These are phyloP conservation scores for Pollimyrus isidori DNA, from an alignment of 2,113 vertebrate genomes.

Conservation along the genomic window DNA sequence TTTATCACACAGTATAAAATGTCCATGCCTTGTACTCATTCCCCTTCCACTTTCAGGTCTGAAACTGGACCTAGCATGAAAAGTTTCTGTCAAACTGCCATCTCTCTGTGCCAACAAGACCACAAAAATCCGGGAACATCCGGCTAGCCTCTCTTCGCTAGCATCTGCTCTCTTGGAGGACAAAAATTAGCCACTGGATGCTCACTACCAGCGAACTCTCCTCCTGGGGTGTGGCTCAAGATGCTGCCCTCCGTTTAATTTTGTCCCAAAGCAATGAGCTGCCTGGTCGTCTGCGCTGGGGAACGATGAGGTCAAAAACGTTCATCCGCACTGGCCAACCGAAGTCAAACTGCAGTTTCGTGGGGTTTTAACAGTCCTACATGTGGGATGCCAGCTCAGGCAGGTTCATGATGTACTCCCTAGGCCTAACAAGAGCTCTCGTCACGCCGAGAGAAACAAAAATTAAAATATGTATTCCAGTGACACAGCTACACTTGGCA, in stretches of 20 bases:
- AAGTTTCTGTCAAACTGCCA: constrained; percentile 73
- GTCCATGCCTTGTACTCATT: constrained; percentile 80
- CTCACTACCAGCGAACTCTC: constrained; percentile 85
- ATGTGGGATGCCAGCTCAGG: constrained; percentile 38
- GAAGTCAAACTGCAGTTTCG: constrained; percentile 71
- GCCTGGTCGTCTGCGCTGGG: constrained; percentile 92
- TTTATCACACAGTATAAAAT: constrained; percentile 70
- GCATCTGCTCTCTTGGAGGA: constrained; percentile 71
- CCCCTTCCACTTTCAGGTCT: constrained; percentile 84
- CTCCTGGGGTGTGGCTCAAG: constrained; percentile 79
- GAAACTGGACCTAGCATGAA: constrained; percentile 73
- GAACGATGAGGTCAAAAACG: constrained; percentile 77
- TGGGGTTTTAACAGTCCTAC: constrained; percentile 46
- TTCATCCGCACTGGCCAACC: constrained; percentile 82
- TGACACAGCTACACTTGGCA: constrained; percentile 40
- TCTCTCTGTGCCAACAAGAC: constrained; percentile 85
- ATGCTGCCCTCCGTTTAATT: constrained; percentile 83
- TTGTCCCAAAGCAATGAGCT: constrained; percentile 74
- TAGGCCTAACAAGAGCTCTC: constrained; percentile 44
- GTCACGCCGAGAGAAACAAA: constrained; percentile 14
- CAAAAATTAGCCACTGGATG: constrained; percentile 88
- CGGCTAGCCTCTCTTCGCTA: constrained; percentile 93
- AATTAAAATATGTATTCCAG: constrained; percentile 21
- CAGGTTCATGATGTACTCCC: constrained; percentile 32
- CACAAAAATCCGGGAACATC: constrained; percentile 81